Base-by-base conservation (phyloP, 64 coral and sea anemone species). In the Actinia tenebrosa region DNA sequence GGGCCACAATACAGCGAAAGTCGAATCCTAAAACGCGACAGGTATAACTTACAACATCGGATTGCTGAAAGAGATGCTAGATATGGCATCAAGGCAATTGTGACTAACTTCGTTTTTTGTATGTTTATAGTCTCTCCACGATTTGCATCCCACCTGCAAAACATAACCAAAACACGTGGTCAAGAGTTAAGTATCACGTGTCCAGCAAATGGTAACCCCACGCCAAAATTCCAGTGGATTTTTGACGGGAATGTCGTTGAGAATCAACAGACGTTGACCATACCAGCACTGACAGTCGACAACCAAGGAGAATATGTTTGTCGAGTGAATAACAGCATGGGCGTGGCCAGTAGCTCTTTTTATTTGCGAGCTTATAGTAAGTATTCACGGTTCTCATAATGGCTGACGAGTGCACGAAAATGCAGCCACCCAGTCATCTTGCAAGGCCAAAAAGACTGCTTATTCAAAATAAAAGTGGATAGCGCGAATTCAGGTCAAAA, bases 281-380 rank as follows among this genome's bases (percentile, higher is more conserved):
- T 97, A 13, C 50, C 71, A 30, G 45, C 85, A 9, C 52, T 97
- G 22, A 61, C 22, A 44, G 69, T 66, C 80, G 66, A 0, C 44
- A 43, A 88, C 71, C 78, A 91, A 87, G 94, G 94, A 47, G 88
- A 81, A 69, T 97, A 97, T 79, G 90, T 75, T 10, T 97, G 94
- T 18, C 10, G 53, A 83, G 91, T 84, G 3, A 97, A 97, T 84
- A 97, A 97, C 75, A 92, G 79, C 23, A 45, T 89, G 15, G 91
- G 91, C 17, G 71, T 60, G 30, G 78, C 56, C 50, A 58, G 78
- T 42, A 63, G 60, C 37, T 45, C 53, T 7, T 92, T 89, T 25
- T 92, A 68, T 62, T 56, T 92, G 9, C 81, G 91, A 7, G 22
- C 89, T 22, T 83, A 75, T 56, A 86, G 91, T 92, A 80, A 84